phyloP scores from a whole-genome alignment of 2,888 invertebrate species.

The Drosophila buzzatii region DNA sequence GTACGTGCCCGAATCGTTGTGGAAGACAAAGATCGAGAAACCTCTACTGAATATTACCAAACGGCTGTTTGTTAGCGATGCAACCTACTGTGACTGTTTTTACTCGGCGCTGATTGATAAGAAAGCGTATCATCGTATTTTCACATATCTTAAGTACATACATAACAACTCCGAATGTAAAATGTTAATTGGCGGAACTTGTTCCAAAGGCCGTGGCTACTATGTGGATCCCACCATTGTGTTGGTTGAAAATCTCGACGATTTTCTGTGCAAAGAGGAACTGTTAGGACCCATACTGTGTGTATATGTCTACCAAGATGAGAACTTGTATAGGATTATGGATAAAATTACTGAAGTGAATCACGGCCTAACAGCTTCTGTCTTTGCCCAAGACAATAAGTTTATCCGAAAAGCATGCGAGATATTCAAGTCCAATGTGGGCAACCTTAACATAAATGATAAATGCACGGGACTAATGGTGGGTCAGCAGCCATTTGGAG shows the following conservation, averaged over 20 bases:
- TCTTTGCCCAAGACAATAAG: conserved; percentile 92
- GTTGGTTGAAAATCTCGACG: conserved; percentile 91
- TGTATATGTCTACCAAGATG: conserved; percentile 95
- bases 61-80: conserved; percentile 93
- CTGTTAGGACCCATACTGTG: conserved; percentile 97
- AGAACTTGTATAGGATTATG: conserved; percentile 88
- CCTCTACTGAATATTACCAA: conserved; percentile 89
- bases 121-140: conserved; percentile 94
- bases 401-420: conserved; percentile 91
- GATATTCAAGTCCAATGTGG: conserved; percentile 93
- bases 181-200: conserved; percentile 95
- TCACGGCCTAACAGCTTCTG: conserved; percentile 95
- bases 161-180: conserved; percentile 74
- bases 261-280: conserved; percentile 95
- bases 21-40: conserved; percentile 86
- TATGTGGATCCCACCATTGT: conserved; percentile 98
- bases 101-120: conserved; percentile 98
- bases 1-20: conserved; percentile 95
- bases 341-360: conserved; percentile 91
- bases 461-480: conserved; percentile 99
- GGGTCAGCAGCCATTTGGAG: conserved; percentile 99
- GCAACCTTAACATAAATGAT: conserved; percentile 99
- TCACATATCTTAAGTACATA: conserved; percentile 94
- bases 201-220: conserved; percentile 93
- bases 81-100: conserved; percentile 91